These are phyloP conservation scores for Ceratoteleas bidentatus DNA, from an alignment of 1,140 invertebrate genomes.

Conservation along the genomic window DNA sequence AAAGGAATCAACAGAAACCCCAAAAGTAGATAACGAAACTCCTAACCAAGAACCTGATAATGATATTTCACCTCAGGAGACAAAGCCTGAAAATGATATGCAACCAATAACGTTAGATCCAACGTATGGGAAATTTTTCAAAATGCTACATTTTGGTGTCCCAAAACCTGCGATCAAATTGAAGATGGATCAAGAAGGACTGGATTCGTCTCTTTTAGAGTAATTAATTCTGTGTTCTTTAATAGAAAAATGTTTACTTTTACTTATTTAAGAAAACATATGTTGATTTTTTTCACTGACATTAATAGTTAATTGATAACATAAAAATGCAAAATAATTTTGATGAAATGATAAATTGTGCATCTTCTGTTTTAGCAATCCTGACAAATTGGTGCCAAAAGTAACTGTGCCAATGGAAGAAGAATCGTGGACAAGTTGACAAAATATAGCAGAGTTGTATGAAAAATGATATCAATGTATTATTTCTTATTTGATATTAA, in stretches of 20 bases:
- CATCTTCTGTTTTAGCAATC: no score
- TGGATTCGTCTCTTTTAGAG: conserved; percentile 89
- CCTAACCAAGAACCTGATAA: conserved; percentile 52
- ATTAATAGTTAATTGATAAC: no score
- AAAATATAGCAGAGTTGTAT: conserved; percentile 23
- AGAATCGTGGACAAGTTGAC: conserved; percentile 18
- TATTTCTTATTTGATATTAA: conserved; percentile 33
- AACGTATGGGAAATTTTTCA: conserved; percentile 89
- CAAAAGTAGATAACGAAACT: conserved; percentile 38
- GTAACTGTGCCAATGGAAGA: conserved; percentile 1
- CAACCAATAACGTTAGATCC: conserved; percentile 83
- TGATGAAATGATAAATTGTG: no score
- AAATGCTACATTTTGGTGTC: conserved; percentile 94
- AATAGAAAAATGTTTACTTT: background rate
- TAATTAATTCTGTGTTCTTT: conserved; percentile 84
- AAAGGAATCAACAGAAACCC: conserved; percentile 26
- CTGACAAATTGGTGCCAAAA: conserved; percentile 63
- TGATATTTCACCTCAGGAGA: conserved; percentile 59
- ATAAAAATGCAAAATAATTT: no score
- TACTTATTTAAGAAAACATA: background rate
- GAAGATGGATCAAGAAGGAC: conserved; percentile 91
- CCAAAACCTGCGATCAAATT: conserved; percentile 89
- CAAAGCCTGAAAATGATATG: conserved; percentile 63
- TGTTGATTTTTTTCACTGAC: conserved; percentile 3
- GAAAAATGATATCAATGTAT: conserved; percentile 39